A percentile compares a stretch with the other conserved stretches of the same genome.
Evolutionary conservation across 2,113 vertebrate species (phyloP).

Genomic region (Bambusicola thoracicus): DNA sequence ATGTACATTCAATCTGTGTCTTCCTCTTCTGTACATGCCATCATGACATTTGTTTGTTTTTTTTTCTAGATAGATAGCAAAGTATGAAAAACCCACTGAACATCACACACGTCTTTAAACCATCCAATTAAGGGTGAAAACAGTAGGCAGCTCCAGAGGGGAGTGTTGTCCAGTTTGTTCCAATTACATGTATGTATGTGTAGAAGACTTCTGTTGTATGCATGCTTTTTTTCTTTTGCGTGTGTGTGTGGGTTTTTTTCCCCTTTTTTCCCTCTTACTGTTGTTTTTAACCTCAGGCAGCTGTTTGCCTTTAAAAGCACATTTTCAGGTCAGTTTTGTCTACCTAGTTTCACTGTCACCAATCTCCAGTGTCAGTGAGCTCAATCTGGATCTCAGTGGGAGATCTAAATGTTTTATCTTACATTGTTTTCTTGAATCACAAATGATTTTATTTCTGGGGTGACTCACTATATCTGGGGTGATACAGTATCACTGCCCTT

Average conservation of each 20-base stretch:
- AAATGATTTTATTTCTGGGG: neutral
- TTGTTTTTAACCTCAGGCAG: neutral
- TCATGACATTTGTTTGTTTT: neutral
- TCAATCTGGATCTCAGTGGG: neutral
- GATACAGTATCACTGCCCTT: neutral
- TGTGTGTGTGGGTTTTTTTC: too few species aligned
- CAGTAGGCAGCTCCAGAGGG: neutral
- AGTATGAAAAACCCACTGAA: neutral
- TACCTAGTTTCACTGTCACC: neutral
- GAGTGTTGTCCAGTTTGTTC: neutral
- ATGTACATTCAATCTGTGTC: neutral
- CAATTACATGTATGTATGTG: rapidly evolving
- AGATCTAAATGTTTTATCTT: neutral
- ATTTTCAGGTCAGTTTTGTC: neutral
- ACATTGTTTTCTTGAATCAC: neutral
- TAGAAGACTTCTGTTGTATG: neutral
- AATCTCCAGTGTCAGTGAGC: neutral
- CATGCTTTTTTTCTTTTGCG: neutral
- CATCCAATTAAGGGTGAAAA: neutral
- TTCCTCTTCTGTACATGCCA: neutral
- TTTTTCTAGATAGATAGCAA: neutral
- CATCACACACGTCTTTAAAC: neutral
- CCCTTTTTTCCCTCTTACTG: neutral
- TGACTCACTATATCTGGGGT: too few species aligned
- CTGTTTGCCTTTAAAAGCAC: neutral